Conservation (phyloP, 2,888 invertebrate genomes). For the Ophion ellenae region DNA sequence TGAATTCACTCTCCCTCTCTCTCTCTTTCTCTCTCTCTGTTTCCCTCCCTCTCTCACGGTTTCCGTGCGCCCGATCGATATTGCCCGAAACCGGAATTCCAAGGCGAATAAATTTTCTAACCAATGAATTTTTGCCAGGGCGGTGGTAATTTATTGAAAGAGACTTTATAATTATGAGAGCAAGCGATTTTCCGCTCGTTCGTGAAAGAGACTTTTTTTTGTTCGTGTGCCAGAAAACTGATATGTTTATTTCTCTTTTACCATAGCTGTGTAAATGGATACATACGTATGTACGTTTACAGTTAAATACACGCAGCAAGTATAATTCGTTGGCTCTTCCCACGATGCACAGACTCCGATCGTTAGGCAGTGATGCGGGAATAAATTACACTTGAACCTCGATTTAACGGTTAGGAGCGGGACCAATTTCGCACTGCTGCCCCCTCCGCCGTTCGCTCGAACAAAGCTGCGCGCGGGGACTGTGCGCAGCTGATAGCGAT, state of each 20-base stretch:
- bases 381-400: too few relatives aligned
- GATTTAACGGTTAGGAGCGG: too few relatives aligned
- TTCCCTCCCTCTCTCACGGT: constrained; percentile 15
- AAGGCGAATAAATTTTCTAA: constrained; percentile 61
- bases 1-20: constrained; percentile 32
- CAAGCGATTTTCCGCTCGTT: constrained; percentile 17
- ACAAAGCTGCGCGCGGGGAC: too few relatives aligned
- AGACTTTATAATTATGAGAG: constrained; percentile 26
- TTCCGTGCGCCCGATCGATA: constrained; percentile 53
- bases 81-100: constrained; percentile 61
- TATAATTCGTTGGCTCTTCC: too few relatives aligned
- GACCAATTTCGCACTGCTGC: too few relatives aligned
- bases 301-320: too few relatives aligned
- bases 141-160: constrained; percentile 55
- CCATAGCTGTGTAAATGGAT: not conserved
- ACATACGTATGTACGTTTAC: not conserved
- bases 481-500: too few relatives aligned
- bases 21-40: constrained; percentile 11
- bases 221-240: not conserved
- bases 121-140: constrained; percentile 36
- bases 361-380: too few relatives aligned
- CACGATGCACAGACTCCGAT: too few relatives aligned
- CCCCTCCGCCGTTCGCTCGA: too few relatives aligned
- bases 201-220: not conserved
- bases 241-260: too few relatives aligned